Conservation (phyloP, 2,797 vertebrate species). For the Oreortyx pictus region DNA sequence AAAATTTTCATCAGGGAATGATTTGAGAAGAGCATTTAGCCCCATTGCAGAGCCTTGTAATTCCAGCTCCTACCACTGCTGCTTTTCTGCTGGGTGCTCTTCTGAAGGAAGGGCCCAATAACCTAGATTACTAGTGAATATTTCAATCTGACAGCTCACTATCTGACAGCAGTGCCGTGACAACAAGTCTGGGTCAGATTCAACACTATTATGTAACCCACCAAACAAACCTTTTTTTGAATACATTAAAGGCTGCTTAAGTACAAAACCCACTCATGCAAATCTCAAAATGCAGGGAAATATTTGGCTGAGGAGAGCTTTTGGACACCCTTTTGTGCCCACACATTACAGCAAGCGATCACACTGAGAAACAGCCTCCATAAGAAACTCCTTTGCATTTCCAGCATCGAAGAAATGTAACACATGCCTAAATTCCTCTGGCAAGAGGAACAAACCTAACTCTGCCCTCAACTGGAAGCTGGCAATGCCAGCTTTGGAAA, state of each 20-base stretch:
- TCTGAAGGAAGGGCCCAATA: constrained; percentile 60
- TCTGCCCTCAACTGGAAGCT: constrained; percentile 55
- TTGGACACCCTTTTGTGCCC: constrained; percentile 72
- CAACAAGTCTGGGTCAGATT: constrained; percentile 75
- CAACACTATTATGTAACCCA: constrained; percentile 73
- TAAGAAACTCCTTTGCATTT: constrained; percentile 68
- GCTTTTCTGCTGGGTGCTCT: neutral
- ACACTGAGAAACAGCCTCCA: constrained; percentile 54
- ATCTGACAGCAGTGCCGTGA: constrained; percentile 71
- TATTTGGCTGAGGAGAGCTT: constrained; percentile 67
- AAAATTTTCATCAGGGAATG: neutral
- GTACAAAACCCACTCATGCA: constrained; percentile 74
- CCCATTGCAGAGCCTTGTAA: neutral
- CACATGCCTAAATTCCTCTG: constrained; percentile 32
- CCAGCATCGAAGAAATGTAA: constrained; percentile 42
- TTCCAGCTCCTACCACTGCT: neutral
- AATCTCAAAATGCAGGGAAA: constrained; percentile 70
- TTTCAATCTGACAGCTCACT: constrained; percentile 71
- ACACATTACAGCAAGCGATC: constrained; percentile 63
- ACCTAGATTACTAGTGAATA: constrained; percentile 66
- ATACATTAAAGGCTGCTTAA: constrained; percentile 71
- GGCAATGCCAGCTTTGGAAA: neutral
- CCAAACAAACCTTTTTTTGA: constrained; percentile 72
- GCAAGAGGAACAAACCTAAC: constrained; percentile 31
- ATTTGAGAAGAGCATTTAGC: neutral